Percentiles rank a stretch among this genome's conserved stretches.
phyloP scores from a whole-genome alignment of 2,797 vertebrate genomes.

The Sorex maritimensis region DNA sequence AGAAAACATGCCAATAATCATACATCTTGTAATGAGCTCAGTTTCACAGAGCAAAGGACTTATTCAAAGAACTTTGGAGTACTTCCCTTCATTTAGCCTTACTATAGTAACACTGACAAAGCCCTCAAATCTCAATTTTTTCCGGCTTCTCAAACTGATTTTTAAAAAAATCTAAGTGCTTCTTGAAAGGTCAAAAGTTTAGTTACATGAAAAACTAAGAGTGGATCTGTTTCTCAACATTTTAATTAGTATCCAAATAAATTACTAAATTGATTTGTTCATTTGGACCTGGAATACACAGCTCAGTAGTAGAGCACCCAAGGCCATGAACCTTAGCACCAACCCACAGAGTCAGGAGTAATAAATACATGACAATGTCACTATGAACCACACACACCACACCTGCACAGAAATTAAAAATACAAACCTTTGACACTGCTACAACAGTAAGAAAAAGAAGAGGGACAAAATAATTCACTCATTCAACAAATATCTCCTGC shows the following conservation, averaged over 20 bases:
- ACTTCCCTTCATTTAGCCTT: not conserved
- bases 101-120: conserved; percentile 54
- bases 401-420: no score
- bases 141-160: conserved; percentile 39
- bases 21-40: conserved; percentile 60
- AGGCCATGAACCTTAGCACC: no score
- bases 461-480: conserved; percentile 6
- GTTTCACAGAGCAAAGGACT: conserved; percentile 52
- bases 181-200: conserved; percentile 9
- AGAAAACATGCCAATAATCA: conserved; percentile 41
- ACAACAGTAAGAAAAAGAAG: no score
- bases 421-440: no score
- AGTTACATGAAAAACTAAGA: conserved; percentile 51
- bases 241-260: conserved; percentile 63
- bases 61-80: conserved; percentile 47
- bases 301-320: no score
- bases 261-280: not conserved
- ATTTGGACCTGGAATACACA: no score
- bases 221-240: conserved; percentile 61
- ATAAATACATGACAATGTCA: no score
- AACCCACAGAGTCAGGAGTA: no score
- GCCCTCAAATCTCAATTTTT: conserved; percentile 14
- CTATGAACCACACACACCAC: no score
- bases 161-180: not conserved
- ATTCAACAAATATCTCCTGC: conserved; percentile 54